Percentiles rank a stretch among this genome's conserved stretches.
phyloP scores from a whole-genome alignment of 2,888 invertebrate genomes.

The Orchestes rusci region DNA sequence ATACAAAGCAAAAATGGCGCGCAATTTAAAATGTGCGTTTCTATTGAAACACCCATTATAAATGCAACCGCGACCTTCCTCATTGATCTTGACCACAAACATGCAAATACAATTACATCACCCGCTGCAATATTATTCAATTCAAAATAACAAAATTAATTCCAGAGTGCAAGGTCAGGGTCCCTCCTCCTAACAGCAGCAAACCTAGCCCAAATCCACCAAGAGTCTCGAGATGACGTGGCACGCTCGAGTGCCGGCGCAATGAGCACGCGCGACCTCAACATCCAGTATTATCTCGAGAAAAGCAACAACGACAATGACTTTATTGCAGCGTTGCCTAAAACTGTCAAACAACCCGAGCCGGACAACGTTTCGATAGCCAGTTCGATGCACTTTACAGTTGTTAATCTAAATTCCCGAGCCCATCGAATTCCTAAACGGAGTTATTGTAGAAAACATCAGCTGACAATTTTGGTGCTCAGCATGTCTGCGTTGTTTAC shows the following conservation, averaged over 20 bases:
- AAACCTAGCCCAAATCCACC: conserved; percentile 50
- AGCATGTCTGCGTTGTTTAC: conserved; percentile 78
- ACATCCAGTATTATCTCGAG: conserved; percentile 39
- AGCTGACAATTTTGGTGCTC: conserved; percentile 73
- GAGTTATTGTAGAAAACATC: conserved; percentile 68
- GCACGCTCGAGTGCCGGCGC: conserved; percentile 23
- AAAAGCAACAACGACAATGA: conserved; percentile 28
- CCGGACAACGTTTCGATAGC: conserved; percentile 60
- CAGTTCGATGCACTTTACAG: conserved; percentile 82
- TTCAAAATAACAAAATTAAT: too few species aligned
- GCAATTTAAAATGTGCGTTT: too few species aligned
- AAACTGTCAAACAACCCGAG: conserved; percentile 46
- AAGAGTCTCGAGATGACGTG: conserved; percentile 24
- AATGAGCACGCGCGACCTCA: conserved; percentile 35
- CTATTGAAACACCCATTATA: too few species aligned
- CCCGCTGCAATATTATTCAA: conserved; percentile 1
- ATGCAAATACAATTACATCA: too few species aligned
- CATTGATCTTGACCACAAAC: conserved; percentile 24
- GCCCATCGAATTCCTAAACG: conserved; percentile 46
- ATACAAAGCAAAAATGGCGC: too few species aligned
- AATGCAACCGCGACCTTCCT: conserved; percentile 15
- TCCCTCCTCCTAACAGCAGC: conserved; percentile 73
- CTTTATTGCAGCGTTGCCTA: conserved; percentile 18
- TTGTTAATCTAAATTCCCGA: conserved; percentile 63
- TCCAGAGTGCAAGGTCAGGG: conserved; percentile 78